Evolutionary conservation across 2,888 invertebrate species (phyloP).

Genomic region (Imbricaverruca yamaguchii): DNA sequence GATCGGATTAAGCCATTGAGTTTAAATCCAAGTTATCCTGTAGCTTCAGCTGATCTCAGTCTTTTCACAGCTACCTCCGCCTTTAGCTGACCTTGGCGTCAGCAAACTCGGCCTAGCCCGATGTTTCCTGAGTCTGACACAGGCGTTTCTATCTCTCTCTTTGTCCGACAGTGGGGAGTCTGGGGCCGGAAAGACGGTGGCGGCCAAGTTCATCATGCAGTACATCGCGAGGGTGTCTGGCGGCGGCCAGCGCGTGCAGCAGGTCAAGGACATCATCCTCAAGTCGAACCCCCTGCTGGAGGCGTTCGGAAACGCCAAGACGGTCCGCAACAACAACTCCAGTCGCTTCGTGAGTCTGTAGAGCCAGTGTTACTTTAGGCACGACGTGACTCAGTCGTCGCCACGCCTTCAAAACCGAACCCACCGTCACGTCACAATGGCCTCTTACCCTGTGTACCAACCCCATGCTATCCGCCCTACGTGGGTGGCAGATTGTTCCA

Average conservation of each 20-base stretch:
- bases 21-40: too few relatives aligned
- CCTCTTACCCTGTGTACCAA: background rate
- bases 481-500: too few relatives aligned
- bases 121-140: too few relatives aligned
- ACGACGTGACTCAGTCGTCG: too few relatives aligned
- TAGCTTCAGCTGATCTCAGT: too few relatives aligned
- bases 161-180: constrained; percentile 52
- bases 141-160: background rate
- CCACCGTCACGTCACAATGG: background rate
- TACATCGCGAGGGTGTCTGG: constrained; percentile 57
- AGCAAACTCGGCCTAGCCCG: too few relatives aligned
- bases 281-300: constrained; percentile 60
- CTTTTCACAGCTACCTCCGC: too few relatives aligned
- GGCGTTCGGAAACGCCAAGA: constrained; percentile 61
- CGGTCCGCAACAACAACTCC: constrained; percentile 58
- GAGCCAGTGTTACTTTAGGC: too few relatives aligned
- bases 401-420: background rate
- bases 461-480: too few relatives aligned
- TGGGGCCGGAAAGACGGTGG: constrained; percentile 60
- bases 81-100: too few relatives aligned
- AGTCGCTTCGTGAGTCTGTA: constrained; percentile 53
- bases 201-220: constrained; percentile 59
- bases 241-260: constrained; percentile 54
- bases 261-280: constrained; percentile 57
- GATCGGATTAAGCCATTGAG: too few relatives aligned